Evolutionary conservation across 92 coral and sea anemone genomes (phyloP).

Genomic region (Pocillopora meandrina): DNA sequence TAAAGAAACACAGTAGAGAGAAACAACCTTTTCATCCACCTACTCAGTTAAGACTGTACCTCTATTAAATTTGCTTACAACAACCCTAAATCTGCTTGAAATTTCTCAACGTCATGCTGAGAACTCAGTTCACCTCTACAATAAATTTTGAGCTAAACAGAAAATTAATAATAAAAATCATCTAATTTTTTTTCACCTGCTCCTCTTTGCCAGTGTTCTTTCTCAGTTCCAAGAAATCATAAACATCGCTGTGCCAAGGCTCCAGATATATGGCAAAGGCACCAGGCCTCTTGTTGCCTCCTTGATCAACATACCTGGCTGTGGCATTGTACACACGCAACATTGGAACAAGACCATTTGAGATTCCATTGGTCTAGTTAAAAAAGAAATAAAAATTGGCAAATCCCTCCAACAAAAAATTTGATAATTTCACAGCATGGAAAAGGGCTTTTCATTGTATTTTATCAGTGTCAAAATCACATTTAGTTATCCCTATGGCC

Average conservation of each 20-base stretch:
- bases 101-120: too few relatives aligned
- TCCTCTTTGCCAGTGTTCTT: constrained; percentile 98
- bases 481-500: too few relatives aligned
- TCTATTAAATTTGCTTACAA: too few relatives aligned
- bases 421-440: not conserved
- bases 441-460: too few relatives aligned
- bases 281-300: constrained; percentile 97
- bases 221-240: constrained; percentile 88
- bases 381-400: not conserved
- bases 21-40: too few relatives aligned
- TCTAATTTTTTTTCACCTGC: constrained; percentile 57
- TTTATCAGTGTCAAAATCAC: too few relatives aligned
- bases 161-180: too few relatives aligned
- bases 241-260: constrained; percentile 95
- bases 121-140: too few relatives aligned
- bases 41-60: too few relatives aligned
- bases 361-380: constrained; percentile 86
- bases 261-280: constrained; percentile 97
- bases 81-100: too few relatives aligned
- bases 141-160: too few relatives aligned
- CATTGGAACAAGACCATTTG: constrained; percentile 96
- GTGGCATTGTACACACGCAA: constrained; percentile 94
- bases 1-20: too few relatives aligned
- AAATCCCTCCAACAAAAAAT: not conserved
- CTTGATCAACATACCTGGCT: constrained; percentile 96